Evolutionary conservation across 2,113 vertebrate genomes (phyloP).

Genomic region (Cavia porcellus): DNA sequence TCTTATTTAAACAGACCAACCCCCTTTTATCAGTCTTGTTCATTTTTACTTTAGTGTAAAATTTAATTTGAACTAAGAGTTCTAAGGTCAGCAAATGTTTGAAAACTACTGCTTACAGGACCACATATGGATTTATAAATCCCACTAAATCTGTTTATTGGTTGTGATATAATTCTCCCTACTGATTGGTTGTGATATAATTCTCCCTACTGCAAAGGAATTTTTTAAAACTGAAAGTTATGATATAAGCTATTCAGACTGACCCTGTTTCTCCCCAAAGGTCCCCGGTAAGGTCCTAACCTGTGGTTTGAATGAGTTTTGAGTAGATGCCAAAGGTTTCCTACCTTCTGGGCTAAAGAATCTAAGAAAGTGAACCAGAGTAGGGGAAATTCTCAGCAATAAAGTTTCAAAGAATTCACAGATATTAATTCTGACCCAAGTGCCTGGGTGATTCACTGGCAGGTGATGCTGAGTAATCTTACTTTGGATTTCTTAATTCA

Average conservation of each 20-base stretch:
- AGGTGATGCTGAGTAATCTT: constrained; percentile 20
- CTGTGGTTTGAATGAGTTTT: constrained; percentile 78
- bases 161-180: constrained; percentile 72
- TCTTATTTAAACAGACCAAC: background rate
- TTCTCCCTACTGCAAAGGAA: constrained; percentile 63
- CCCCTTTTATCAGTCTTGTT: background rate
- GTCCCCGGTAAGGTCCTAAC: constrained; percentile 69
- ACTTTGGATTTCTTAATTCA: constrained; percentile 47
- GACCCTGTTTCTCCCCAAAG: constrained; percentile 66
- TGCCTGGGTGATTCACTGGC: constrained; percentile 33
- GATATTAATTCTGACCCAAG: constrained; percentile 76
- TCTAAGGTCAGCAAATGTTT: constrained; percentile 61
- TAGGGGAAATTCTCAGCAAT: constrained; percentile 50
- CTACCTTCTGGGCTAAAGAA: constrained; percentile 75
- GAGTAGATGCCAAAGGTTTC: constrained; percentile 79
- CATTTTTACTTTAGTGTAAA: constrained; percentile 57
- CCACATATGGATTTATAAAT: constrained; percentile 77
- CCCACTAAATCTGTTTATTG: constrained; percentile 78
- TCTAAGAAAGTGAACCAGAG: constrained; percentile 69
- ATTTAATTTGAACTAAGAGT: constrained; percentile 71
- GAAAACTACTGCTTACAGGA: constrained; percentile 60
- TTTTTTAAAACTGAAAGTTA: constrained; percentile 77
- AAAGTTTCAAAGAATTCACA: constrained; percentile 71
- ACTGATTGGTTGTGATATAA: too few species aligned
- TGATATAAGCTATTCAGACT: constrained; percentile 71